Evolutionary conservation across 2,888 invertebrate genomes (phyloP), one percentile per base, ranked within the genome.

Genomic region (Cataglyphis albicans): DNA sequence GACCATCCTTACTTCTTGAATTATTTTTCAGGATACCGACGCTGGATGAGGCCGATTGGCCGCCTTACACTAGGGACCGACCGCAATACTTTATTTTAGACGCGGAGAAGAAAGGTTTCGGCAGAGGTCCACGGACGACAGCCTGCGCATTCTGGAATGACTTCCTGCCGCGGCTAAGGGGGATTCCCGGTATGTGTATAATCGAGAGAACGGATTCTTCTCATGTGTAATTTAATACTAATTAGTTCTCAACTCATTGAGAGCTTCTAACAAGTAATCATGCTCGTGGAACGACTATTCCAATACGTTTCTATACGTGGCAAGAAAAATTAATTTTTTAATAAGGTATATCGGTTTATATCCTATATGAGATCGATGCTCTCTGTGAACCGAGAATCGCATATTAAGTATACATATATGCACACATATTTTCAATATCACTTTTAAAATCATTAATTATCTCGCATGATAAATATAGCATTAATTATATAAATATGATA

Each of bases 131-230:
- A 15, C 95, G 99, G 93, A 97, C 98, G 91, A 96, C 97, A 70
- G 97, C 98, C 68, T 99, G 99, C 95, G 98, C 98, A 78, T 99
- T 99, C 95, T 99, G 99, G 99, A 98, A 98, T 93, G 97, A 98
- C 91, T 98, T 99, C 95, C 96, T 99, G 93, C 99, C 99, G 86
- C 97, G 97, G 95, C 97, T 99, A 90, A 96, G 97, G 95, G 97
- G 97, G 95, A 96, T 96, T 94, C 95, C 96, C 95, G 96, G 97
- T 96, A 95, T 89, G 93, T 88, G 7, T 7, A n/a, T 18, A 32
- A 44, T 18, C n/a, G 21, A 64, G 32, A 44, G 15, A 38, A 67
- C 9, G n/a, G 0, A 38, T 41, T 3, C 4, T 72, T 1, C 15
- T 10, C 57, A 18, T 38, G 7, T 9, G n/a, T 52, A n/a, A 52